A percentile compares a stretch with the other conserved stretches of the same genome.
Conservation (phyloP, 2,113 vertebrate species). For the Rhynchopsitta pachyrhyncha region DNA sequence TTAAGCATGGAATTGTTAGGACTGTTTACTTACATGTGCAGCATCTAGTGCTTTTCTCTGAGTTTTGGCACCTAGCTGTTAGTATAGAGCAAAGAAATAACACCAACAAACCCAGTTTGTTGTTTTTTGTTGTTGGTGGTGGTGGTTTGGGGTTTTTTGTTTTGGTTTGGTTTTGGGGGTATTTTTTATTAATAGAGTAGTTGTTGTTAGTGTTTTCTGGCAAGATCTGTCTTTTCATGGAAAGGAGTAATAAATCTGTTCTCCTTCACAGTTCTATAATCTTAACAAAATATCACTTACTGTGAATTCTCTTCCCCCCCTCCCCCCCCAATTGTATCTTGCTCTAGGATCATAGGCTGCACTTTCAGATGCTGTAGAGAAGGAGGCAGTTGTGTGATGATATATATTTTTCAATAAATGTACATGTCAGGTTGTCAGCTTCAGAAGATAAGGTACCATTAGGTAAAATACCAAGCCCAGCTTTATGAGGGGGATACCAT, state of each 20-base stretch:
- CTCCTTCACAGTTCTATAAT: not conserved
- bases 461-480: not conserved
- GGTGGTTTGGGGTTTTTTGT: too few relatives aligned
- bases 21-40: not conserved
- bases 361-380: not conserved
- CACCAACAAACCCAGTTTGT: not conserved
- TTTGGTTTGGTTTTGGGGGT: too few relatives aligned
- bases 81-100: not conserved
- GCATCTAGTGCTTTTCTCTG: not conserved
- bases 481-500: not conserved
- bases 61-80: not conserved
- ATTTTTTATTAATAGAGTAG: not conserved
- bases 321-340: not conserved
- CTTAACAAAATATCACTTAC: not conserved
- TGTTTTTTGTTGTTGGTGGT: not conserved
- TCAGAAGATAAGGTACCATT: not conserved
- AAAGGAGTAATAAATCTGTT: not conserved
- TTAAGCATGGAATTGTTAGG: not conserved
- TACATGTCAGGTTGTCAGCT: not conserved
- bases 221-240: not conserved
- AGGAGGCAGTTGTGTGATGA: not conserved
- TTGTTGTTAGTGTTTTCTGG: not conserved
- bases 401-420: not conserved
- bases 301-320: not conserved
- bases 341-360: not conserved